Base-by-base conservation (phyloP, 2,888 invertebrate species). In the Agrochola circellaris region DNA sequence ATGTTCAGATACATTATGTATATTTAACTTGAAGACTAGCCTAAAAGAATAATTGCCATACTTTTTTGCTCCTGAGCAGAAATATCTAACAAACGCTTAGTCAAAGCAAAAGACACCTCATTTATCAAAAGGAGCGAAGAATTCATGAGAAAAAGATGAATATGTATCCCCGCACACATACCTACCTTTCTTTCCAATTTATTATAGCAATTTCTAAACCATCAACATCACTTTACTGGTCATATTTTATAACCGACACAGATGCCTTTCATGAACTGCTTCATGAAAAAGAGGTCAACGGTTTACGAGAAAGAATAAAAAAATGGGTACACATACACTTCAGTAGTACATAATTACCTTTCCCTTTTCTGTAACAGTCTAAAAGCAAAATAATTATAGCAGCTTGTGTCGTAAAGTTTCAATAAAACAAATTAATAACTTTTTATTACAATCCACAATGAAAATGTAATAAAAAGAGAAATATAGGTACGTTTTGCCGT, bases 401-500 rank as follows among this genome's bases (percentile, higher is more conserved):
- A 42, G 42, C 30, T 61, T 26, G 51, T 30, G 26, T 48, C 61
- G 34, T 80, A 62, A 82, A 79, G 17, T 62, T 74, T 48, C 54
- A 61, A 81, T 66, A 68, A 20, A 77, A 51, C 13, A 42, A 73
- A 67, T 79, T 77, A 75, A 78, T 85, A 74, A 75, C 73, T 70
- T 74, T 81, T 83, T 79, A 82, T 77, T 69, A 65, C 54, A 78
- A 38, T 60, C 17, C 56, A 56, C 51, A 67, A 26, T 77, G 54
- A 77, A 80, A 77, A 13, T 38, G 71, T 68, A 79, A 77, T 79
- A 77, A 84, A 84, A 76, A 56, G n/a, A 54, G 64, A 81, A 68
- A 75, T 64, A 58, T 60, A 42, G n/a, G 48, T 78, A 48, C 48
- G 20, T 68, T 75, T 66, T 23, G 42, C 61, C 9, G 30, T 81